Evolutionary conservation across 2,113 vertebrate genomes (phyloP).

Genomic region (Pavo muticus): DNA sequence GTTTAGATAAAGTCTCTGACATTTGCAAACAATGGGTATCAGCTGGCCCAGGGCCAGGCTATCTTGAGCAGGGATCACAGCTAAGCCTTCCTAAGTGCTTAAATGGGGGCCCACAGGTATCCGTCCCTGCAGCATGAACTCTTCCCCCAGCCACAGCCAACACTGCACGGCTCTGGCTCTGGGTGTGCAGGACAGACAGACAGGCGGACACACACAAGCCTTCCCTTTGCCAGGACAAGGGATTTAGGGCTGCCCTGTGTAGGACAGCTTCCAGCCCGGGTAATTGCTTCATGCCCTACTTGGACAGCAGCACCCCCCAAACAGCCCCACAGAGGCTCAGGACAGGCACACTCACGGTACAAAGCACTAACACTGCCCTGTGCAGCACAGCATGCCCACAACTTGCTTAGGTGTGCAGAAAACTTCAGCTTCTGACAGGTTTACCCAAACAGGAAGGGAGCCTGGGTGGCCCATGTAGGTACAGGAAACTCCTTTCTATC

Average conservation of each 20-base stretch:
- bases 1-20: not conserved
- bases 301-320: not conserved
- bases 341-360: not conserved
- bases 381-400: not conserved
- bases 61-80: slow-evolving; percentile 44
- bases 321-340: not conserved
- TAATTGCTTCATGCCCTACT: not conserved
- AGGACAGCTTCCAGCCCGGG: not conserved
- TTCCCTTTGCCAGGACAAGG: not conserved
- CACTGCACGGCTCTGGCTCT: not conserved
- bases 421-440: not conserved
- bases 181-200: not conserved
- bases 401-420: slow-evolving; percentile 50
- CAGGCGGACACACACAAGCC: not conserved
- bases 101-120: slow-evolving; percentile 6
- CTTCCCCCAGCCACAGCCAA: not conserved
- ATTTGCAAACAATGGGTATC: slow-evolving; percentile 65
- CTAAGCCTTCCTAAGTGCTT: slow-evolving; percentile 53
- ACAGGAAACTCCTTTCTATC: slow-evolving; percentile 64
- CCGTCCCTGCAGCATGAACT: not conserved
- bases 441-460: slow-evolving; percentile 40
- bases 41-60: slow-evolving; percentile 45
- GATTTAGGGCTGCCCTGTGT: not conserved
- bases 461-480: slow-evolving; percentile 45
- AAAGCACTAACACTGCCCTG: not conserved